Evolutionary conservation across 37 sponge, comb jelly and placozoan species (phyloP), one percentile per base, ranked within the genome.

Genomic region (Halisarca cf. caerulea): DNA sequence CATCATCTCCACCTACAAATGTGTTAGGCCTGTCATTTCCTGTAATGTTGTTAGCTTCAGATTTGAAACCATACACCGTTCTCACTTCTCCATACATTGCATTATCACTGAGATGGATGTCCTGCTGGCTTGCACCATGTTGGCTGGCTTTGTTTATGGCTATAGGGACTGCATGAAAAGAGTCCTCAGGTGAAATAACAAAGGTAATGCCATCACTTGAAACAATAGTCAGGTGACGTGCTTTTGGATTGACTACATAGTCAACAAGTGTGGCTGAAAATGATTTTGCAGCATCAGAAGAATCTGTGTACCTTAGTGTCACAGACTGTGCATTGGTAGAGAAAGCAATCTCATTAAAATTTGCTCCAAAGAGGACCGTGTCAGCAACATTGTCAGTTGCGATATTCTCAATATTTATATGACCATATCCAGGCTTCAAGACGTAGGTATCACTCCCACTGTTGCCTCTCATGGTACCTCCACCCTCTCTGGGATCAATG

Each of bases 361-460:
- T 32, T 20, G 36, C 84, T 24, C 3, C 7, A 71, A 83, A 83
- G 14, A 33, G 28, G 7, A 83, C 8, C 4, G 57, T 42, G 28
- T 83, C 84, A 25, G 37, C 21, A 17, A 14, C 34, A n/a, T 70
- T 27, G 39, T 83, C 84, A 18, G 6, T 34, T 21, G 84, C 84
- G 41, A 5, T 3, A 37, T 83, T 83, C 17, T 83, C 3, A 34
- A 83, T 83, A 11, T 47, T 38, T 15, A 32, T 32, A 34, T 5
- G 4, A 8, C 73, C 73, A 24, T 83, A 83, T 24, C n/a, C 41
- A 2, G 54, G 32, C 18, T 44, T 51, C 8, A 83, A 40, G 51
- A 83, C 73, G 55, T 83, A 83, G 7, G 84, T 70, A 33, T 83
- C 84, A 41, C 39, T 70, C 20, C 82, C 82, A 61, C 21, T 59